A percentile compares a stretch with the other conserved stretches of the same genome.
phyloP scores from a whole-genome alignment of 2,113 vertebrate genomes.

The Silurus meridionalis region DNA sequence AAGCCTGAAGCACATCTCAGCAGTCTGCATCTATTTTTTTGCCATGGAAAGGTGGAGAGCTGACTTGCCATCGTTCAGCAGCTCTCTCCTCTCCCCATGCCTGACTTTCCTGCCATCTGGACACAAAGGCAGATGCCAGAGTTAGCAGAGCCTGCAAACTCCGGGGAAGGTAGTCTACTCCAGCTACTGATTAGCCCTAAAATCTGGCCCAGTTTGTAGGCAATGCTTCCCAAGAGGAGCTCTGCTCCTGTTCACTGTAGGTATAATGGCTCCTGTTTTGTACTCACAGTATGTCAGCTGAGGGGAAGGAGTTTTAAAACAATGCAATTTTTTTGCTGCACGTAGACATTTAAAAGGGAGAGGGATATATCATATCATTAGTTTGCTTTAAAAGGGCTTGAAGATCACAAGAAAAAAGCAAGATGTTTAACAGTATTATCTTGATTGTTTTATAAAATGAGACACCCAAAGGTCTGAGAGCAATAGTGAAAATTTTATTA shows the following conservation, averaged over 20 bases:
- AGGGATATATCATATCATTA: background rate
- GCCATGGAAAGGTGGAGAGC: conserved; percentile 28
- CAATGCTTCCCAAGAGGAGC: conserved; percentile 36
- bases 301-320: background rate
- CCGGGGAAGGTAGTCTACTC: conserved; percentile 34
- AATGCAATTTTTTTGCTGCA: background rate
- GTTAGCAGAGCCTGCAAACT: conserved; percentile 35
- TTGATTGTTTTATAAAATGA: background rate
- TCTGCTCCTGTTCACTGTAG: conserved; percentile 33
- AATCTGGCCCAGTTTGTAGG: conserved; percentile 47
- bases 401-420: background rate
- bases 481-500: background rate
- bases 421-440: background rate
- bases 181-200: conserved; percentile 45
- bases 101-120: conserved; percentile 48
- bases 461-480: too few species aligned
- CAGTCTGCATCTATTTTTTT: conserved; percentile 41
- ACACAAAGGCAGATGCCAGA: conserved; percentile 45
- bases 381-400: background rate
- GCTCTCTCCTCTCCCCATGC: conserved; percentile 18
- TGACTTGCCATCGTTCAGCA: conserved; percentile 39
- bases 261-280: conserved; percentile 44
- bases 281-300: conserved; percentile 24
- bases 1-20: conserved; percentile 25
- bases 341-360: background rate